Percentiles rank a stretch among this genome's conserved stretches.
Conservation (phyloP, 2,797 vertebrate genomes). For the Jordanella pulchra region DNA sequence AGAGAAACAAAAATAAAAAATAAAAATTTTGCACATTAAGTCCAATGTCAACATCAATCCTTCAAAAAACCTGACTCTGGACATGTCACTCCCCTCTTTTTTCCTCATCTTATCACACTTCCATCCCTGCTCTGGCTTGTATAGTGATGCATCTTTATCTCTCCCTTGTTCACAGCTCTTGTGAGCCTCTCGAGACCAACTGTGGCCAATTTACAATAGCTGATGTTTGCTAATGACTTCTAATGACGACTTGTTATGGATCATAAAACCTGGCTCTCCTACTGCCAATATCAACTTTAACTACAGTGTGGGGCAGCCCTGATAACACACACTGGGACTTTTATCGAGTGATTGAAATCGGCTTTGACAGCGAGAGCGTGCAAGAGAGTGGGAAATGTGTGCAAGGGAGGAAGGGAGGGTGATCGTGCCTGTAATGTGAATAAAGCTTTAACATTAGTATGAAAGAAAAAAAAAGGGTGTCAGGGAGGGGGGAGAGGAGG, state of each 20-base stretch:
- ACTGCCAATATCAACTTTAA: constrained; percentile 58
- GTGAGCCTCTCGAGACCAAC: constrained; percentile 55
- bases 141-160: constrained; percentile 60
- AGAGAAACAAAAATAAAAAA: constrained; percentile 31
- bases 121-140: constrained; percentile 24
- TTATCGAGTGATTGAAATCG: constrained; percentile 62
- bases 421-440: constrained; percentile 15
- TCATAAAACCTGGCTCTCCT: constrained; percentile 64
- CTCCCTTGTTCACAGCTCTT: constrained; percentile 52
- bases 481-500: constrained; percentile 9
- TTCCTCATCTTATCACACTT: constrained; percentile 38
- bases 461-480: constrained; percentile 18
- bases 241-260: constrained; percentile 72
- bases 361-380: constrained; percentile 42
- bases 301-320: constrained; percentile 48
- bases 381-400: constrained; percentile 28
- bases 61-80: constrained; percentile 48
- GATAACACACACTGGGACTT: constrained; percentile 61
- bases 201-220: constrained; percentile 62
- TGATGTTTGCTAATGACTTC: constrained; percentile 69
- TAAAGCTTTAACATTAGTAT: constrained; percentile 25
- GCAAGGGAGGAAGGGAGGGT: not conserved
- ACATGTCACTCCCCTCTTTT: constrained; percentile 23
- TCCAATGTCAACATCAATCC: constrained; percentile 46
- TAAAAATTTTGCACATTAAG: constrained; percentile 48